Conservation (phyloP, 2,888 invertebrate species). For the Meliscaeva auricollis region DNA sequence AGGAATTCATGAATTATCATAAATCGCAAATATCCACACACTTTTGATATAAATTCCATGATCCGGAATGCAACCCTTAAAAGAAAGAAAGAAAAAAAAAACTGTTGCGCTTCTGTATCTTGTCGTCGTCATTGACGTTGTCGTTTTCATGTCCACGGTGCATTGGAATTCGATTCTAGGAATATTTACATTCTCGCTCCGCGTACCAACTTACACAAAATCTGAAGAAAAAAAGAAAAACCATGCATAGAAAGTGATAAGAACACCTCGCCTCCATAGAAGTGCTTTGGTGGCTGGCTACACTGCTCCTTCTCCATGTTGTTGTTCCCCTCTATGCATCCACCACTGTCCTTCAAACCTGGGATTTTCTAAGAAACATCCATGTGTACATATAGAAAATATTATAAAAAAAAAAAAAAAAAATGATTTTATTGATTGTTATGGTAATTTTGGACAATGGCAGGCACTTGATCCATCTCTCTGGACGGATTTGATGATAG, state of each 20-base stretch:
- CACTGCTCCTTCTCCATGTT: not conserved
- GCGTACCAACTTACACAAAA: no score
- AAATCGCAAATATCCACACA: no score
- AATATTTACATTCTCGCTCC: conserved; percentile 59
- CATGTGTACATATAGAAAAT: no score
- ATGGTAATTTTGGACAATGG: conserved; percentile 22
- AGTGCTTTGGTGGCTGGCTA: not conserved
- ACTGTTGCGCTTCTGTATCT: conserved; percentile 16
- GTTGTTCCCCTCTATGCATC: not conserved
- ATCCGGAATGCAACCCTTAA: conserved; percentile 28
- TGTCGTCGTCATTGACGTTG: not conserved
- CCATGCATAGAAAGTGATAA: conserved; percentile 44
- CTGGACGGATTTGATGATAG: not conserved
- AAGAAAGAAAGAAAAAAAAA: conserved; percentile 9
- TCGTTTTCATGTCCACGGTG: conserved; percentile 11
- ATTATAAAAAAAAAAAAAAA: conserved; percentile 3
- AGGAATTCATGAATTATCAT: not conserved
- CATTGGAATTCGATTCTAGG: conserved; percentile 58
- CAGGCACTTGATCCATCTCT: not conserved
- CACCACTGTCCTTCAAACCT: not conserved
- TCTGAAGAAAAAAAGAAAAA: no score
- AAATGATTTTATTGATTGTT: conserved; percentile 28
- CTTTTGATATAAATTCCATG: not conserved
- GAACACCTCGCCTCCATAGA: conserved; percentile 1
- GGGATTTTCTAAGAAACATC: conserved; percentile 23